Evolutionary conservation across 53 echinoderm and acorn worm genomes (phyloP).

Genomic region (Arbacia lixula): DNA sequence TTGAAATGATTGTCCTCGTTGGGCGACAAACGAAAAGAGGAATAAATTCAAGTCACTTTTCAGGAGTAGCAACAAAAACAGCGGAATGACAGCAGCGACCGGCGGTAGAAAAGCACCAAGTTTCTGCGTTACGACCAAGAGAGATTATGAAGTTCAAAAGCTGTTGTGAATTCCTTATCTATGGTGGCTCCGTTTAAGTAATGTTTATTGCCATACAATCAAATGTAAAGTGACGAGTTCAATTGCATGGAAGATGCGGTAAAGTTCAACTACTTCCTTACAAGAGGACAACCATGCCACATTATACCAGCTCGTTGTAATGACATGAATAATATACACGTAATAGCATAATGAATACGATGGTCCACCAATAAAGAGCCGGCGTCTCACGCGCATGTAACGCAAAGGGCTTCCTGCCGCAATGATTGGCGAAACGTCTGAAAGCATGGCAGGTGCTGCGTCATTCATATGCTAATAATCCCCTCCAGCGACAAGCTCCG

Average conservation of each 20-base stretch:
- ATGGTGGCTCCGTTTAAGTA: slow-evolving; percentile 35
- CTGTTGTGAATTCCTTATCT: slow-evolving; percentile 50
- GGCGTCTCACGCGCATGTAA: slow-evolving; percentile 27
- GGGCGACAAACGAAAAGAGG: slow-evolving; percentile 5
- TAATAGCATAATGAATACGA: slow-evolving; percentile 29
- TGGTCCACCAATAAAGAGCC: slow-evolving; percentile 24
- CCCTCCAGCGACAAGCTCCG: slow-evolving; percentile 4
- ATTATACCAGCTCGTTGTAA: slow-evolving; percentile 41
- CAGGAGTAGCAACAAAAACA: not conserved
- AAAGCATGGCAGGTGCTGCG: slow-evolving; percentile 40
- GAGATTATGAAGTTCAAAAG: not conserved
- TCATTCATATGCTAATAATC: slow-evolving; percentile 50
- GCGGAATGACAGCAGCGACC: not conserved
- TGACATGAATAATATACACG: slow-evolving; percentile 61
- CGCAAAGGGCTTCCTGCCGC: slow-evolving; percentile 14
- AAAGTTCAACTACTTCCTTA: slow-evolving; percentile 51
- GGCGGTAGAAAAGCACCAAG: not conserved
- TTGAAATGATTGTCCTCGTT: too few species aligned
- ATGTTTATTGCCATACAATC: slow-evolving; percentile 28
- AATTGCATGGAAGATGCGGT: slow-evolving; percentile 18
- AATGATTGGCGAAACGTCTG: slow-evolving; percentile 35
- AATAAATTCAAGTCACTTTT: slow-evolving; percentile 7
- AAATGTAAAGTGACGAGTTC: slow-evolving; percentile 31
- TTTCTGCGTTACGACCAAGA: not conserved
- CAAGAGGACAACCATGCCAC: slow-evolving; percentile 20